Base-by-base conservation (phyloP, 2,888 invertebrate genomes). In the Steinernema hermaphroditum region DNA sequence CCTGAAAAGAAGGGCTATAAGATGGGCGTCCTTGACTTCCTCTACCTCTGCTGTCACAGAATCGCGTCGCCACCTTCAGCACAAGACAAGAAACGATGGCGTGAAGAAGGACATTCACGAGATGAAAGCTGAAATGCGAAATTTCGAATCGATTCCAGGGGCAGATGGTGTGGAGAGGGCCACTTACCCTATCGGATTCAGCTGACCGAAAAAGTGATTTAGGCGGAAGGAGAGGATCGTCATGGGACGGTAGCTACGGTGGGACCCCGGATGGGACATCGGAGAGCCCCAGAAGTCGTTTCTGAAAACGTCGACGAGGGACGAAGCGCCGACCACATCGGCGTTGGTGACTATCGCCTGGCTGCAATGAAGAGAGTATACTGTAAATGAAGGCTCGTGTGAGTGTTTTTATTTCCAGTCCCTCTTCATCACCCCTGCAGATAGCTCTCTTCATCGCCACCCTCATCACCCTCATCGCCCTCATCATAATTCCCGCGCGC, bases 271-370 rank as follows among this genome's bases (percentile, higher is more conserved):
- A 89, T 94, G 94, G 81, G 91, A 91, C 83, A 97, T 90, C 74
- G 95, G 93, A 50, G 96, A 96, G 69, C 96, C 97, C 97, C 97
- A 97, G 89, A 96, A 97, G 90, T 97, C 96, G 89, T 96, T 92
- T 88, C 91, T 91, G 87, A 95, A 91, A 82, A 95, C 90, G 81
- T 92, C 91, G 82, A 90, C 90, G 74, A 94, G 92, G 76, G 93
- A 92, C 83, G 91, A 91, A 57, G 85, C 82, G 76, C 93, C 92
- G 84, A 92, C 91, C 84, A 97, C 91, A 89, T 97, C 96, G 77
- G 93, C 93, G 89, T 97, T 97, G 87, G 92, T 93, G 88, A 94
- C 90, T 87, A 97, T 94, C 81, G 96, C 96, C 85, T 96, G 93
- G 87, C 96, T 97, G 92, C 22, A 90, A 91, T 75, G 82, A 16